Evolutionary conservation across 2,113 vertebrate species (phyloP), one percentile per base, ranked within the genome.

Genomic region (Neotoma lepida): DNA sequence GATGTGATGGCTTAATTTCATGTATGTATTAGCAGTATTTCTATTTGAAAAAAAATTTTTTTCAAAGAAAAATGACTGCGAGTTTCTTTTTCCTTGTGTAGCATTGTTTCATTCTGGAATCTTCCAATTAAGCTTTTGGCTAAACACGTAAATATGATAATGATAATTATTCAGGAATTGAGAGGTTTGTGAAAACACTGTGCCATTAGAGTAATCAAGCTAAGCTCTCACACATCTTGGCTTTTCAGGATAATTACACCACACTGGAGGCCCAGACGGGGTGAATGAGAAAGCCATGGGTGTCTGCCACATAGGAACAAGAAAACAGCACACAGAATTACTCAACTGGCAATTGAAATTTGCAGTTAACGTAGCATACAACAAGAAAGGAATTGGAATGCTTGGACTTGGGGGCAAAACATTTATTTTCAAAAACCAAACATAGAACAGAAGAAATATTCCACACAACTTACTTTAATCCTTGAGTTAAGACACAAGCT

Each of bases 61-160:
- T 64, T 44, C 63, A 73, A 88, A 95, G 93, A 96, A 90, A 82
- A 96, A 96, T 86, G 87, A 91, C 87, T 85, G 46, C 64, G 74
- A 95, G 74, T 88, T 77, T 84, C n/a, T 18, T 88, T 92, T 85
- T 89, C 61, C 46, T 89, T 46, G 0, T 93, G 24, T 94, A 95
- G 64, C 61, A 95, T 81, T 93, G 77, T 95, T 94, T 96, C 90
- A 91, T 94, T 97, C 95, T 95, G 91, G 91, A 96, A 93, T 92
- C 94, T 91, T 96, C 89, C 96, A 94, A 96, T 96, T 96, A 97
- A 95, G 96, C 89, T 95, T 95, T 97, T 96, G 95, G 96, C 96
- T 96, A 96, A 97, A 97, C 97, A 96, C 93, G 88, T 95, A 94
- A 95, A 97, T 96, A 97, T 95, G 93, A 96, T 97, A 96, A 97